Evolutionary conservation across 2,888 invertebrate genomes (phyloP).

Genomic region (Leptopterna dolabrata): DNA sequence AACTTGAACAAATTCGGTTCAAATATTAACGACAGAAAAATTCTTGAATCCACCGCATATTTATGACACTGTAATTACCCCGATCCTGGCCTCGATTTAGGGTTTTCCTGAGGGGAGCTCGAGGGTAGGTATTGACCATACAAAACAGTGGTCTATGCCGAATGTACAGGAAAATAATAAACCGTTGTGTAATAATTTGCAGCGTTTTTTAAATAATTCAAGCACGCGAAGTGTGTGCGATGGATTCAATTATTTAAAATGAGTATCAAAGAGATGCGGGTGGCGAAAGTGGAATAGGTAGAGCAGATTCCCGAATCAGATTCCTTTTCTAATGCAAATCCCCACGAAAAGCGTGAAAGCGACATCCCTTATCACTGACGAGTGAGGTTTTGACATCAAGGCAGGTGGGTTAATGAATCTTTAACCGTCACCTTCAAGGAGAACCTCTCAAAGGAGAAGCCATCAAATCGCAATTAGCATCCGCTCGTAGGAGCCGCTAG

Average conservation of each 20-base stretch:
- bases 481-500: background rate
- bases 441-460: background rate
- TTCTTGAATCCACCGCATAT: no score
- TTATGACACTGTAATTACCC: no score
- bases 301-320: background rate
- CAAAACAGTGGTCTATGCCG: no score
- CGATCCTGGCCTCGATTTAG: no score
- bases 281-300: background rate
- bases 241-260: background rate
- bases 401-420: constrained; percentile 20
- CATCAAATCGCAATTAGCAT: background rate
- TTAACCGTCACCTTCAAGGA: constrained; percentile 1
- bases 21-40: no score
- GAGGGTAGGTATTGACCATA: no score
- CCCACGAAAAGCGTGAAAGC: background rate
- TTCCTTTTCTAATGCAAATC: constrained; percentile 20
- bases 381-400: constrained; percentile 22
- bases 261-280: background rate
- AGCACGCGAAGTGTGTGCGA: no score
- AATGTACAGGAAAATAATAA: no score
- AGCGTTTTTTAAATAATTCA: no score
- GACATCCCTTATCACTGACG: constrained; percentile 26
- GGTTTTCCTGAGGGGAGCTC: no score
- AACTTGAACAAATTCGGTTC: no score
- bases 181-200: no score